A percentile compares a stretch with the other conserved stretches of the same genome.
Conservation (phyloP, 2,797 vertebrate genomes). For the Erithacus rubecula region DNA sequence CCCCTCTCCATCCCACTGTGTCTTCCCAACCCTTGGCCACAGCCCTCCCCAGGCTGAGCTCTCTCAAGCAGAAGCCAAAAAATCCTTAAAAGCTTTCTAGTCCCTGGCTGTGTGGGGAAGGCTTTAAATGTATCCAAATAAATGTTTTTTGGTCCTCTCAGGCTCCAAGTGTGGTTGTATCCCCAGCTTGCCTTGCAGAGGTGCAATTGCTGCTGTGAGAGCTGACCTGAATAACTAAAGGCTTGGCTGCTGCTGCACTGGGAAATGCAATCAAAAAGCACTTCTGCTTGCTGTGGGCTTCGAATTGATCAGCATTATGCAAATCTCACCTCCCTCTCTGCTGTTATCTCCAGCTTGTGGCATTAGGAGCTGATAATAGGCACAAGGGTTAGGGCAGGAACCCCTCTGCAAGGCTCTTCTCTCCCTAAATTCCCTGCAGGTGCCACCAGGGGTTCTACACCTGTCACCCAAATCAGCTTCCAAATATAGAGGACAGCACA, state of each 20-base stretch:
- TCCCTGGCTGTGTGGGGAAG: neutral
- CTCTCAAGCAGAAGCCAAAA: constrained; percentile 15
- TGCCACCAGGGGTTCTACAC: neutral
- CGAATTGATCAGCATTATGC: constrained; percentile 3
- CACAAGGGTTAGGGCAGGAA: neutral
- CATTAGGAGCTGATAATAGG: neutral
- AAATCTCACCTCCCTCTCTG: neutral
- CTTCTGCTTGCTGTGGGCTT: neutral
- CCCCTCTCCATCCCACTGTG: neutral
- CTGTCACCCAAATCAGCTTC: neutral
- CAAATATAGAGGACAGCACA: neutral
- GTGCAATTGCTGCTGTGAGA: constrained; percentile 52
- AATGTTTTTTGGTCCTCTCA: neutral
- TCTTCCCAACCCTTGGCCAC: neutral
- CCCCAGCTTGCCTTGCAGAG: constrained; percentile 28
- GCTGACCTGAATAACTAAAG: constrained; percentile 66
- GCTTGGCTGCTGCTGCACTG: neutral
- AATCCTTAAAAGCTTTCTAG: neutral
- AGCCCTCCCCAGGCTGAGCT: neutral
- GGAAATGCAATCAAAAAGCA: constrained; percentile 6
- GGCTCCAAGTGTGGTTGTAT: neutral
- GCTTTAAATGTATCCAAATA: neutral
- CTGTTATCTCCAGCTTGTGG: neutral
- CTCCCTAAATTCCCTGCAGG: neutral
- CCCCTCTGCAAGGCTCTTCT: neutral